phyloP scores from a whole-genome alignment of 2,797 vertebrate genomes.

The Pithecia hirsuta region DNA sequence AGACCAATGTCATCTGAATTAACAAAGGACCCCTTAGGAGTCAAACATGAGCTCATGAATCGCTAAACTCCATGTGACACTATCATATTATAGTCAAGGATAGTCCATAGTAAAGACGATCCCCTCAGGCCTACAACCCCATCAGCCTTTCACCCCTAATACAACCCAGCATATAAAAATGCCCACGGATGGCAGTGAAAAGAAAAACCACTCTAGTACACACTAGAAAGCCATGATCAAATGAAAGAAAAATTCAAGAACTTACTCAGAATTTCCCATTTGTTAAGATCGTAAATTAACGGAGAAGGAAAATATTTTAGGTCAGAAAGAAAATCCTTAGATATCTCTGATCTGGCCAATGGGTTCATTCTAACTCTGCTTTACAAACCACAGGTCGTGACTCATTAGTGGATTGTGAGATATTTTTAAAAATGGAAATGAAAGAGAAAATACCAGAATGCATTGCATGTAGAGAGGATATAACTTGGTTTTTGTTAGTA shows the following conservation, averaged over 20 bases:
- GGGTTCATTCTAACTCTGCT: not conserved
- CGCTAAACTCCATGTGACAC: not conserved
- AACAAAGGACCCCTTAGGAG: not conserved
- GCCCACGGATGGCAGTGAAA: not conserved
- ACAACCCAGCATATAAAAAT: not conserved
- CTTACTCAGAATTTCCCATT: slow-evolving; percentile 24
- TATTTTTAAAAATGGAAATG: not conserved
- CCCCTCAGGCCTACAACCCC: not conserved
- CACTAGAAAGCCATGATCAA: not conserved
- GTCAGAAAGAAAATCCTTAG: not conserved
- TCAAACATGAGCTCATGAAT: not conserved
- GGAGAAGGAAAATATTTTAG: slow-evolving; percentile 6
- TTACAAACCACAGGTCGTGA: not conserved
- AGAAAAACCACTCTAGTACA: not conserved
- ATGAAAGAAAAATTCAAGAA: slow-evolving; percentile 29
- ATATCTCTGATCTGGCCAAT: not conserved
- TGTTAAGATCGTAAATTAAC: slow-evolving; percentile 28
- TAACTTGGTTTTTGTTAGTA: not conserved
- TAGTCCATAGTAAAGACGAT: not conserved
- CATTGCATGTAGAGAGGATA: not conserved
- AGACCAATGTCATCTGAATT: not conserved
- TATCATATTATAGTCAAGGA: not conserved
- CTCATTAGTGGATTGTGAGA: not conserved
- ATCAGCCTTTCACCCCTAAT: not conserved
- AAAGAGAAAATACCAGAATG: slow-evolving; percentile 28